Base-by-base conservation (phyloP, 2,113 vertebrate species). In the Vicugna pacos region DNA sequence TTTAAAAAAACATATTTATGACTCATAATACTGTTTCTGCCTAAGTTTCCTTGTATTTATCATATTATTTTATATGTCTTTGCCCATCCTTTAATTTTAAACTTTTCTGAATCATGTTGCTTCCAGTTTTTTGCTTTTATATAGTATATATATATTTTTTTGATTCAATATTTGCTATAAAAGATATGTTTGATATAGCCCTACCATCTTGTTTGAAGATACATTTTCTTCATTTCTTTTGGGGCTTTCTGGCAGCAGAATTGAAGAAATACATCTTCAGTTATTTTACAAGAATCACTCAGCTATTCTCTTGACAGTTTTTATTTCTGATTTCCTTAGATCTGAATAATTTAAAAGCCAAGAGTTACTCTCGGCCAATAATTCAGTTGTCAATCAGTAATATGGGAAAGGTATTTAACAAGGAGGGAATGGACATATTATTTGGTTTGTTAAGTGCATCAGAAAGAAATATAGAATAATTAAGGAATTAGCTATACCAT, bases 321-420 rank as follows among this genome's bases (percentile, higher is more conserved):
- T 92, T 65, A 42, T 92, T 94, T 93, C 85, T 58, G 6, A 97
- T 92, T 82, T 54, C 28, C 70, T 85, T 91, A 85, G 46, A 88
- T 92, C 28, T 84, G 48, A 80, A 96, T 91, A 91, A 81, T 96
- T 96, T 76, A 81, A 96, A 85, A 89, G 19, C 54, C 91, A 50
- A 65, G 16, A 12, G 8, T 65, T 92, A 11, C 32, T 70, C 42
- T 93, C 79, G 56, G 50, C 8, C 20, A 92, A 8, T 62, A 91
- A 84, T 48, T 11, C 2, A 86, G 10, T 16, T 88, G 9, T 46
- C 30, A 65, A 24, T 6, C 8, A 67, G 16, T 46, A 73, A 48
- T 77, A 72, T 30, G 50, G 62, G 46, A 76, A 86, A 35, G 2
- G 77, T 70, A 88, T 81, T 93, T 77, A 35, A 70, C 9, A 80